Conservation (phyloP, 2,113 vertebrate genomes). For the Carassius gibelio region DNA sequence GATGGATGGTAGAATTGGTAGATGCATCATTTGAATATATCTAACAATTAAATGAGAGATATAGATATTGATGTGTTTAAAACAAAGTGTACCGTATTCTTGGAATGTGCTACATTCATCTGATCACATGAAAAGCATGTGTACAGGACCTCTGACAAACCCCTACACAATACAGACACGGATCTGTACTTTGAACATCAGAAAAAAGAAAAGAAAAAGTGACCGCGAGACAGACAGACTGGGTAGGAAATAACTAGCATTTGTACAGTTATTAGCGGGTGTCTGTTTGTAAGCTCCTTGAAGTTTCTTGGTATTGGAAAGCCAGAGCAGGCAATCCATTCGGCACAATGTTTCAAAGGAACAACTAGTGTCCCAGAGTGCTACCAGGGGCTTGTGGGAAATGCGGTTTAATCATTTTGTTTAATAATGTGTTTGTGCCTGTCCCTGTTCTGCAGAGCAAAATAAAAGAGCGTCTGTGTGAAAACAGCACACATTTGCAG, state of each 20-base stretch:
- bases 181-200: neutral
- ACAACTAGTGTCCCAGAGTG: slow-evolving; percentile 54
- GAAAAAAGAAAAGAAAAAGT: neutral
- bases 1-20: neutral
- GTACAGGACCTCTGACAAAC: neutral
- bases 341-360: slow-evolving; percentile 13
- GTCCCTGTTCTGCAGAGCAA: slow-evolving; percentile 14
- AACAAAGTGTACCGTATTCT: neutral
- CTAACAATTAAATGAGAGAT: neutral
- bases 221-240: neutral
- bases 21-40: neutral
- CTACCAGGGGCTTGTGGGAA: slow-evolving; percentile 29
- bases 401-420: slow-evolving; percentile 33
- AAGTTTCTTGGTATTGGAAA: slow-evolving; percentile 34
- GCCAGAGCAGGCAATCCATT: neutral
- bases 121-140: slow-evolving; percentile 3
- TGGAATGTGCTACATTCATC: neutral
- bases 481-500: neutral
- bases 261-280: slow-evolving; percentile 32
- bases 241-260: slow-evolving; percentile 37
- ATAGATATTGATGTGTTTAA: neutral
- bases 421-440: slow-evolving; percentile 32
- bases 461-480: neutral
- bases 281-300: slow-evolving; percentile 13
- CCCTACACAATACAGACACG: neutral